A percentile compares a stretch with the other conserved stretches of the same genome.
Evolutionary conservation across 2,888 invertebrate species (phyloP).

Genomic region (Protodeltote pygarga): DNA sequence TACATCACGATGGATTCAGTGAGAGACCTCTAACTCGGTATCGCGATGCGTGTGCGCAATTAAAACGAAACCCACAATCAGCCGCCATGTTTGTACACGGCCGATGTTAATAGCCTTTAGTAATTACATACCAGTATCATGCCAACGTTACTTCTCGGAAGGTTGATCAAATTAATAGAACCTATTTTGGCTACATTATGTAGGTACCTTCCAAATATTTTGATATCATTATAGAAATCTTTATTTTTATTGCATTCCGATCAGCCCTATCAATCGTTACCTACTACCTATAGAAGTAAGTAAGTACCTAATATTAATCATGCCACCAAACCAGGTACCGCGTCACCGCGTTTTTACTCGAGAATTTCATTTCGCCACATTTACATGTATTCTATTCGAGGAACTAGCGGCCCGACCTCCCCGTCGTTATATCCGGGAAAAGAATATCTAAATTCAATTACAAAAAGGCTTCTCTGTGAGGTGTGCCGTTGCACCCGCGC

Average conservation of each 20-base stretch:
- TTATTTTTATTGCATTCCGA: conserved; percentile 43
- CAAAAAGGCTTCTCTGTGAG: conserved; percentile 82
- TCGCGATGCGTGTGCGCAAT: conserved; percentile 86
- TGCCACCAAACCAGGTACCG: too few relatives aligned
- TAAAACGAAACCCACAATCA: conserved; percentile 86
- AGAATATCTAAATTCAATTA: conserved; percentile 87
- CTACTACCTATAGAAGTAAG: conserved; percentile 50
- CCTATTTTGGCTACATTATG: conserved; percentile 72
- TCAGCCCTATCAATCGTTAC: conserved; percentile 37
- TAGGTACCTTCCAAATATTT: conserved; percentile 54
- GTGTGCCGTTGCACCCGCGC: conserved; percentile 84
- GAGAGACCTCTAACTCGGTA: conserved; percentile 76
- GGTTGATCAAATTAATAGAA: conserved; percentile 85
- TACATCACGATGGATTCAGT: conserved; percentile 69
- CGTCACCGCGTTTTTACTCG: conserved; percentile 62
- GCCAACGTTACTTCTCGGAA: conserved; percentile 83
- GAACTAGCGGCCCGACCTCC: conserved; percentile 76
- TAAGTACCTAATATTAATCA: conserved; percentile 62
- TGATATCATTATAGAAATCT: conserved; percentile 48
- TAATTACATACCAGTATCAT: conserved; percentile 85
- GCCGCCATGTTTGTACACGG: conserved; percentile 87
- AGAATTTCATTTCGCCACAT: conserved; percentile 78
- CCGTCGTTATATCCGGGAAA: conserved; percentile 78
- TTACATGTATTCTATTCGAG: conserved; percentile 71
- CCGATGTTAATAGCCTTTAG: conserved; percentile 85